Percentiles rank a stretch among this genome's conserved stretches.
Evolutionary conservation across 1,140 invertebrate species (phyloP).

Genomic region (Atta cephalotes): DNA sequence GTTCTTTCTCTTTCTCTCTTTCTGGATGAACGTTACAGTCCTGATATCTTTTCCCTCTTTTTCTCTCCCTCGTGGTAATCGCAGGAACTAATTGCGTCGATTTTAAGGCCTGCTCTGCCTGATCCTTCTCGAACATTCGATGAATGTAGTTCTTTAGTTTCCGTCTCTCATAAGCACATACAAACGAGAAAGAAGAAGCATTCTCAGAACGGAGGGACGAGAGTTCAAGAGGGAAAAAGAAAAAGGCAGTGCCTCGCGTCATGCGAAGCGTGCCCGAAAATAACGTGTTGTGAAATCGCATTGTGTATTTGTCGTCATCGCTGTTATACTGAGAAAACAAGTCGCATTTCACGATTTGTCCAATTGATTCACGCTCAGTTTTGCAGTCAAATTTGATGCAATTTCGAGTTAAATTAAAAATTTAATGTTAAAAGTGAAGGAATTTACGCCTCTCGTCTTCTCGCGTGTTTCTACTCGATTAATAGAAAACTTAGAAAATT

Average conservation of each 20-base stretch:
- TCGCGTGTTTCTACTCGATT: not conserved
- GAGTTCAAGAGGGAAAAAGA: too few species aligned
- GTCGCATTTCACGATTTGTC: not conserved
- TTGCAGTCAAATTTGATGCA: not conserved
- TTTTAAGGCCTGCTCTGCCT: not conserved
- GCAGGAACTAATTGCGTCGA: not conserved
- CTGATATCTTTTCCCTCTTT: not conserved
- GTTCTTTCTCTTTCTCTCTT: not conserved
- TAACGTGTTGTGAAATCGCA: conserved; percentile 42
- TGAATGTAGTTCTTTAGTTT: not conserved
- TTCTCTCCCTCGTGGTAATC: not conserved
- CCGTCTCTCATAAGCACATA: not conserved
- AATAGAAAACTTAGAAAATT: not conserved
- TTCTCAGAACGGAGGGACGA: too few species aligned
- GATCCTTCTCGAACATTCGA: not conserved
- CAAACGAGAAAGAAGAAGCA: conserved; percentile 9
- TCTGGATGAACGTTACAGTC: not conserved
- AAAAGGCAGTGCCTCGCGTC: not conserved
- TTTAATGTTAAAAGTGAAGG: not conserved
- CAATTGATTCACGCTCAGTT: not conserved
- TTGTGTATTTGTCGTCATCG: conserved; percentile 28
- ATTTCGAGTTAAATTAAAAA: not conserved
- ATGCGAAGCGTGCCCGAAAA: conserved; percentile 41
- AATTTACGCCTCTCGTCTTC: not conserved
- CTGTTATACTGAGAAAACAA: not conserved